Conservation (phyloP, 2,888 invertebrate species). For the Andrena dorsata region DNA sequence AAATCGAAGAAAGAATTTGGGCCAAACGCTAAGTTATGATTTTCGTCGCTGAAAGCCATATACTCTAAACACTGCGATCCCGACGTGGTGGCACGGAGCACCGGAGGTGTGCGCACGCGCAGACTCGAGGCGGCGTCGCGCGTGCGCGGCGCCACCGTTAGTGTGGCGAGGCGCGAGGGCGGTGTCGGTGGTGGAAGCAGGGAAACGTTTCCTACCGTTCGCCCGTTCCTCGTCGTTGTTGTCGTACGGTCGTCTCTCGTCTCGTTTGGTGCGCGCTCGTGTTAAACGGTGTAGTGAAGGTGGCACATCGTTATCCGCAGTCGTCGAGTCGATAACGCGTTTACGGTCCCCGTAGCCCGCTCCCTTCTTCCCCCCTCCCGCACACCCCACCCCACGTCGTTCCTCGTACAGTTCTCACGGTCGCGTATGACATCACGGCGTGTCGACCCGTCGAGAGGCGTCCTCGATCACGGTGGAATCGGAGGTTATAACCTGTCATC, state of each 20-base stretch:
- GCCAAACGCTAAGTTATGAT: no score
- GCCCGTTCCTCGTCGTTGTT: constrained; percentile 56
- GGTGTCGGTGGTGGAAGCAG: constrained; percentile 71
- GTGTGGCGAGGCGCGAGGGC: constrained; percentile 69
- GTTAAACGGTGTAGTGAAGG: constrained; percentile 50
- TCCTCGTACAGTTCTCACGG: constrained; percentile 9
- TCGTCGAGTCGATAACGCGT: constrained; percentile 28
- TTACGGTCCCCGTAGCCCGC: background rate
- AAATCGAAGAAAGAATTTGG: no score
- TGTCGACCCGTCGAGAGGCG: constrained; percentile 56
- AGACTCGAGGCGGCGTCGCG: constrained; percentile 65
- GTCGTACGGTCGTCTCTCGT: constrained; percentile 41
- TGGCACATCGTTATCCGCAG: constrained; percentile 20
- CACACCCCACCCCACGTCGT: no score
- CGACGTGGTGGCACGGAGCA: background rate
- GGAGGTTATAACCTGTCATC: constrained; percentile 61
- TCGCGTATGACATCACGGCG: constrained; percentile 55
- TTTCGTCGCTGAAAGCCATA: no score
- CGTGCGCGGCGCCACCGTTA: constrained; percentile 69
- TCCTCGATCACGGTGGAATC: constrained; percentile 61
- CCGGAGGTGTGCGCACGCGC: constrained; percentile 57
- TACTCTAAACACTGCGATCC: no score
- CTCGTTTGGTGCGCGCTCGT: constrained; percentile 40
- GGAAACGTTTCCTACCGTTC: constrained; percentile 61
- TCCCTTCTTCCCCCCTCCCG: background rate